Percentiles rank a stretch among this genome's conserved stretches.
These are phyloP conservation scores for Dermolepida albohirtum DNA, from an alignment of 2,888 invertebrate species.

Conservation along the genomic window DNA sequence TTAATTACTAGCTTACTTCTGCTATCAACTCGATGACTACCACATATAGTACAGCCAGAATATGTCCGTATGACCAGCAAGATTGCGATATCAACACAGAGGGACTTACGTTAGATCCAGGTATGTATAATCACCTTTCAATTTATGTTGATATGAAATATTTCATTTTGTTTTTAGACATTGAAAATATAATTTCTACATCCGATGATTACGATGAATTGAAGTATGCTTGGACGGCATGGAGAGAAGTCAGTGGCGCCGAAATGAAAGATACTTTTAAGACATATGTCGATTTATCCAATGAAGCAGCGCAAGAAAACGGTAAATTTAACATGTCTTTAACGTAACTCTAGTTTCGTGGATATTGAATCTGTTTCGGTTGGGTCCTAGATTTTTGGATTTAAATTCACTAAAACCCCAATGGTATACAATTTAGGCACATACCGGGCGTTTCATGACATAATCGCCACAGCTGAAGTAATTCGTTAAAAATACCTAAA, in stretches of 20 bases:
- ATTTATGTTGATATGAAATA: background rate
- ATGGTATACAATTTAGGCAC: no score
- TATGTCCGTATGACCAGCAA: slow-evolving; percentile 62
- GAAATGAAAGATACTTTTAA: slow-evolving; percentile 72
- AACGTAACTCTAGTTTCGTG: no score
- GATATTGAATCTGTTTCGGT: no score
- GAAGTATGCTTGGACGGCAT: slow-evolving; percentile 73
- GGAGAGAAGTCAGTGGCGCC: slow-evolving; percentile 74
- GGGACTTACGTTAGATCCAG: slow-evolving; percentile 61
- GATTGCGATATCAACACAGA: slow-evolving; percentile 57
- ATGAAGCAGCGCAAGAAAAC: slow-evolving; percentile 71
- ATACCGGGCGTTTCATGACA: no score
- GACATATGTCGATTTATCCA: slow-evolving; percentile 72
- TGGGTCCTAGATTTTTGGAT: no score
- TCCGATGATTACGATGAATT: slow-evolving; percentile 73
- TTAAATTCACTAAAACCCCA: no score
- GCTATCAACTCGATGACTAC: slow-evolving; percentile 53
- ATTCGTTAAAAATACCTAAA: no score
- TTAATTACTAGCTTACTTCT: slow-evolving; percentile 52
- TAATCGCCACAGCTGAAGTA: no score
- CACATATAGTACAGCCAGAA: slow-evolving; percentile 64
- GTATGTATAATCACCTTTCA: slow-evolving; percentile 47
- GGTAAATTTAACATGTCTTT: slow-evolving; percentile 42
- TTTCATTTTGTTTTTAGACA: slow-evolving; percentile 52
- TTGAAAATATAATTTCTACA: slow-evolving; percentile 61